Percentiles rank a stretch among this genome's conserved stretches.
Conservation (phyloP, 2,113 vertebrate species). For the Mus pahari region DNA sequence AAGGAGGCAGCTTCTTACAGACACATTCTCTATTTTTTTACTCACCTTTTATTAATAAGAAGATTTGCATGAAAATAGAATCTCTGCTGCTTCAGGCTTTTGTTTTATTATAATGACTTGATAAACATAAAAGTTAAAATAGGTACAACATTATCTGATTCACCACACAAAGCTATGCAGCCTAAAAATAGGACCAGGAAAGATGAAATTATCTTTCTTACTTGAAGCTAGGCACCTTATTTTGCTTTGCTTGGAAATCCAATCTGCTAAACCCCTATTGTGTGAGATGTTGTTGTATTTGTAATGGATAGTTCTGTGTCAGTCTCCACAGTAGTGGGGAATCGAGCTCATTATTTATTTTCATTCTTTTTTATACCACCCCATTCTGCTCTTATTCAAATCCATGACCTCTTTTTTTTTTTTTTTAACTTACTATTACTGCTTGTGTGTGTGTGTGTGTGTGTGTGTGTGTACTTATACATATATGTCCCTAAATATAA, state of each 20-base stretch:
- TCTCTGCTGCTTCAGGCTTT: conserved; percentile 61
- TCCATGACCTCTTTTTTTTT: background rate
- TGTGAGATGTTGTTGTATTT: conserved; percentile 57
- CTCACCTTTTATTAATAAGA: conserved; percentile 71
- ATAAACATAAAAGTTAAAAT: conserved; percentile 79
- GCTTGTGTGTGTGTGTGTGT: too few species aligned
- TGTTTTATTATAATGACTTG: conserved; percentile 74
- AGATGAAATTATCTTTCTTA: conserved; percentile 66
- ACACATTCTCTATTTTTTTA: conserved; percentile 53
- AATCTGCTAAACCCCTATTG: conserved; percentile 70
- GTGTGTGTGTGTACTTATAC: too few species aligned
- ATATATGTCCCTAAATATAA: background rate
- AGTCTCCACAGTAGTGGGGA: background rate
- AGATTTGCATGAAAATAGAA: conserved; percentile 78
- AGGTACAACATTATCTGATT: conserved; percentile 79
- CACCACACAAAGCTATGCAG: conserved; percentile 61
- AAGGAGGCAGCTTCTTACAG: conserved; percentile 22
- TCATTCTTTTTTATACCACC: background rate
- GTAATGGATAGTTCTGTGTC: conserved; percentile 27
- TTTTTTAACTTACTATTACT: background rate
- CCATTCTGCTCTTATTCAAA: background rate
- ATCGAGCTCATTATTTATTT: conserved; percentile 38
- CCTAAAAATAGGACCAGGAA: conserved; percentile 63
- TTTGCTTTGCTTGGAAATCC: conserved; percentile 72
- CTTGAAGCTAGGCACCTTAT: conserved; percentile 64